Base-by-base conservation (phyloP, 2,888 invertebrate genomes). In the Apoda limacodes region DNA sequence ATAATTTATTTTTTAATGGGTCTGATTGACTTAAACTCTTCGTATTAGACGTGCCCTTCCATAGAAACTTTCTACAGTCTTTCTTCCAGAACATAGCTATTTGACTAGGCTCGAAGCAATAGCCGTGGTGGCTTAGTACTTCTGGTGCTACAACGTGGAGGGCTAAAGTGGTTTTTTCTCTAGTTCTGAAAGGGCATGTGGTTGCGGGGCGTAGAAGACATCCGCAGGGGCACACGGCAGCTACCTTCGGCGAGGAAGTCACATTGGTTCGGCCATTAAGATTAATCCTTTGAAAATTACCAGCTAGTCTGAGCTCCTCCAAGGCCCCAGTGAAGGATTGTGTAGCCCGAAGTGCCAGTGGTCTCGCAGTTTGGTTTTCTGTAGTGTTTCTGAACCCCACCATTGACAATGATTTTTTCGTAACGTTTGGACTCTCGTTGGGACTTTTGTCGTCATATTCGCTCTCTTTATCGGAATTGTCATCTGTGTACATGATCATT, bases 31-130 rank as follows among this genome's bases (percentile, higher is more conserved):
- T 32, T 27, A 17, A 32, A 30, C 30, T 60, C 46, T 66, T 67
- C 44, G 51, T 51, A 51, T 61, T 67, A 15, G 67, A 56, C 41
- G 63, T 60, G 15, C 75, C 75, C 51, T 81, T 81, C 81, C 81
- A 88, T 30, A 88, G 61, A 76, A 88, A 88, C 74, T 82, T 88
- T 48, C 88, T 71, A 40, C 87, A 87, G 48, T 88, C 88, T 55
- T 88, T 88, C 52, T 88, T 88, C 87, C 87, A 88, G 37, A 82
- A 78, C 49, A 78, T 80, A 1, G 88, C 86, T 34, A 88, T 85
- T 50, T 88, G 83, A 28, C 63, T 76, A 1, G 83, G 64, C 9
- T 82, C 75, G 46, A 85, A 83, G 42, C 60, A 68, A 37, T 75
- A 82, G 2, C 87, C 87, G 52, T 85, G 80, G 37, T 82, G 70